A percentile compares a stretch with the other conserved stretches of the same genome.
Evolutionary conservation across 2,888 invertebrate genomes (phyloP).

Genomic region (Eudiplozoon nipponicum): DNA sequence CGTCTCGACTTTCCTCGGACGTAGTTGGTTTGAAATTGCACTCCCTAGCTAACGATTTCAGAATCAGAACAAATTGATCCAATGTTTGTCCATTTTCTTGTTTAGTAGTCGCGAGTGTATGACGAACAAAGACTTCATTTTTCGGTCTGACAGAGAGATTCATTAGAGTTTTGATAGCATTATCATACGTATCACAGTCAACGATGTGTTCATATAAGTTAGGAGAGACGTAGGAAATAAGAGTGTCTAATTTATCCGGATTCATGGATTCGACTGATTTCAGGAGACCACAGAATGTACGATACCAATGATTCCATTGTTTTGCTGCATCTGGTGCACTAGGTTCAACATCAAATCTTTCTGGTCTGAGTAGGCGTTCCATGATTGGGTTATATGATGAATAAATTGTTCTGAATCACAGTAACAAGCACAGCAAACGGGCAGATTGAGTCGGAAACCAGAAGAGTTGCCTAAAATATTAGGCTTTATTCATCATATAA

Average conservation of each 20-base stretch:
- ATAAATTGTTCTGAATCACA: constrained; percentile 2
- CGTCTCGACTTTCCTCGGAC: not conserved
- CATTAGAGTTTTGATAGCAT: not conserved
- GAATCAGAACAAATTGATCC: constrained; percentile 7
- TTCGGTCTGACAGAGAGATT: not conserved
- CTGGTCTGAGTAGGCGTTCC: constrained; percentile 4
- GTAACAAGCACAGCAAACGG: too few relatives aligned
- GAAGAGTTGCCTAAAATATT: too few relatives aligned
- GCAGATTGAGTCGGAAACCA: too few relatives aligned
- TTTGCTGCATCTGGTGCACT: constrained; percentile 3
- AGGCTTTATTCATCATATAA: too few relatives aligned
- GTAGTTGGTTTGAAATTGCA: constrained; percentile 3
- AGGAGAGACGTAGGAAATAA: constrained; percentile 7
- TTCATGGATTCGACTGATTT: not conserved
- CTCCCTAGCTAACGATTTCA: not conserved
- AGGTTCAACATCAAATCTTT: constrained; percentile 5
- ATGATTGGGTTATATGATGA: not conserved
- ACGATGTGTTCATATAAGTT: constrained; percentile 4
- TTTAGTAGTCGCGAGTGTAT: constrained; percentile 4
- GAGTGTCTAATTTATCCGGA: constrained; percentile 4
- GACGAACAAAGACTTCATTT: constrained; percentile 7
- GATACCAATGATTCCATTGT: constrained; percentile 2
- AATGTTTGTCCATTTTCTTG: constrained; percentile 1
- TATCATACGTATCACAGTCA: constrained; percentile 5
- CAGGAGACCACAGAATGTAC: constrained; percentile 5